These are phyloP conservation scores for Euplagia quadripunctaria DNA, from an alignment of 2,888 invertebrate species.

Conservation along the genomic window DNA sequence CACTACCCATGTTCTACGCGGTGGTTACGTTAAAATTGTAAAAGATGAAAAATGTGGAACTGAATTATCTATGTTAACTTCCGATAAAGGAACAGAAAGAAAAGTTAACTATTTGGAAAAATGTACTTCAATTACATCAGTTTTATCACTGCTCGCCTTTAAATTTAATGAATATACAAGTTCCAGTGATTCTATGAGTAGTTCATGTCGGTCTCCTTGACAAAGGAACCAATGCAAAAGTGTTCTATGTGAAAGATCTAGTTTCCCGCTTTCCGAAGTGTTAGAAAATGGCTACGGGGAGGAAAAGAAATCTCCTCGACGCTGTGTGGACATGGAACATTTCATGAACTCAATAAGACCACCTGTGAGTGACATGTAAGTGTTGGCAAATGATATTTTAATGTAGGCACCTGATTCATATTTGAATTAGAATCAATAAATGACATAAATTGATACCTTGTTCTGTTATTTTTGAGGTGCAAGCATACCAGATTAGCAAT, in stretches of 20 bases:
- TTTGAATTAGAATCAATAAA: not conserved
- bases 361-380: constrained; percentile 31
- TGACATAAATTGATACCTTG: too few relatives aligned
- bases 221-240: not conserved
- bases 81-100: constrained; percentile 1
- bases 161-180: constrained; percentile 4
- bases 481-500: too few relatives aligned
- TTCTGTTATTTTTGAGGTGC: too few relatives aligned
- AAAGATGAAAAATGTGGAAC: constrained; percentile 15
- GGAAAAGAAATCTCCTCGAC: not conserved
- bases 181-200: constrained; percentile 2
- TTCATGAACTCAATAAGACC: constrained; percentile 73
- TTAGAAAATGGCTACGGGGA: not conserved
- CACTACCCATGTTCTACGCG: not conserved
- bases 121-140: constrained; percentile 8
- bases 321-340: constrained; percentile 51
- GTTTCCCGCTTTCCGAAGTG: not conserved
- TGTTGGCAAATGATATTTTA: not conserved
- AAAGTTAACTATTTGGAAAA: not conserved
- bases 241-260: not conserved
- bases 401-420: constrained; percentile 8
- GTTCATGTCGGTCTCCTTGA: not conserved
- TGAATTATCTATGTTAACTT: constrained; percentile 4
- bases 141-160: not conserved
- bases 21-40: constrained; percentile 1